Conservation (phyloP, 2,888 invertebrate genomes). For the Ormyrus labotus region DNA sequence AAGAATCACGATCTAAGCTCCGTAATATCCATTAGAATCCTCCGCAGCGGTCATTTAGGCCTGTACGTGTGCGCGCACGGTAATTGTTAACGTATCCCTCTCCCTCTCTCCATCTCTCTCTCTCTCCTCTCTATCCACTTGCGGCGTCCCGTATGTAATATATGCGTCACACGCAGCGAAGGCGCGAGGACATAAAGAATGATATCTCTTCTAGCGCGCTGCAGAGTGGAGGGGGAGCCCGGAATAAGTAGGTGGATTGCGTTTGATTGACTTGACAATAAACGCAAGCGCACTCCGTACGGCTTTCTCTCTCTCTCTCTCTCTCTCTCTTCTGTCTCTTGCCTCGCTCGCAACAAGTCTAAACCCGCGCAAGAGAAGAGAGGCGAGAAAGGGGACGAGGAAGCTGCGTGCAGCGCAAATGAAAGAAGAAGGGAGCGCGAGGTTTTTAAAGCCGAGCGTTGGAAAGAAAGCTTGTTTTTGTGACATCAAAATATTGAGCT, state of each 20-base stretch:
- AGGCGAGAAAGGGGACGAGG: conserved; percentile 34
- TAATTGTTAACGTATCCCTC: conserved; percentile 27
- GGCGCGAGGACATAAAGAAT: conserved; percentile 42
- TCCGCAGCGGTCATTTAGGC: conserved; percentile 44
- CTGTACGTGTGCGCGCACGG: conserved; percentile 29
- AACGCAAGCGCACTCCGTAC: conserved; percentile 55
- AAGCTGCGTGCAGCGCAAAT: conserved; percentile 3
- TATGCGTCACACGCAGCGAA: conserved; percentile 14
- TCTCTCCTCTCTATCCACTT: background rate
- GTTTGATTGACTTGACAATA: conserved; percentile 69
- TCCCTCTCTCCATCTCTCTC: conserved; percentile 31
- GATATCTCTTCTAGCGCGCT: conserved; percentile 37
- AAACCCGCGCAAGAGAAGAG: conserved; percentile 50
- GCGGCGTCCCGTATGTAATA: conserved; percentile 21
- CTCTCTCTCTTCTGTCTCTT: conserved; percentile 50
- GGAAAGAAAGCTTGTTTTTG: no score
- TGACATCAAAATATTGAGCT: no score
- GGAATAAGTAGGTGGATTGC: conserved; percentile 68
- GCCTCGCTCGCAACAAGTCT: conserved; percentile 18
- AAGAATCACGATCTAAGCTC: conserved; percentile 50
- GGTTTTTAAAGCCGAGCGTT: no score
- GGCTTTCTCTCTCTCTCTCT: conserved; percentile 18
- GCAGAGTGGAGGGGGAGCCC: conserved; percentile 18
- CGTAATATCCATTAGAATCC: conserved; percentile 37
- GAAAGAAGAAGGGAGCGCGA: conserved; percentile 28